Base-by-base conservation (phyloP, 2,113 vertebrate genomes). In the Scomber japonicus region DNA sequence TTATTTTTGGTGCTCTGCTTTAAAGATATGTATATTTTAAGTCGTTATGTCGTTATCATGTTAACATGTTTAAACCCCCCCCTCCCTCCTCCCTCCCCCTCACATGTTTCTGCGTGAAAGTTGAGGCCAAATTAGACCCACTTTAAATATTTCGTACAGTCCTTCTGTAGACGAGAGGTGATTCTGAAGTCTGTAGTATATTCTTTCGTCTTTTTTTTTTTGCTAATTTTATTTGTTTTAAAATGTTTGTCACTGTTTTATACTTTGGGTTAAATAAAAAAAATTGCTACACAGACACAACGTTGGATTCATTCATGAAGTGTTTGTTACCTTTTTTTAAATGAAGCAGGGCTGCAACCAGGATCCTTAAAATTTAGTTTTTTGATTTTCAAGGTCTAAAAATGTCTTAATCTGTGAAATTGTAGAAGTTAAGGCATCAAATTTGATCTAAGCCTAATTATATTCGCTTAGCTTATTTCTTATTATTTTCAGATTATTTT, bases 241-340 rank as follows among this genome's bases (percentile, higher is more conserved):
- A 8, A 45, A 24, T 63, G 56, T 85, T 50, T 86, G 63, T 72
- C 59, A 56, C 72, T 78, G 75, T 88, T 92, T 88, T 92, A 67
- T 92, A 92, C 85, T 83, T 61, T 86, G 54, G 13, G 67, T 88
- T 84, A 12, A 90, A 81, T 83, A 90, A 82, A 77, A 48, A 81
- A 78, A 86, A 76, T 55, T 57, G n/a, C 11, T 24, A 59, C 46
- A 65, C 27, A 61, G 31, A 81, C 4, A 81, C 4, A n/a, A 49
- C 57, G 63, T 16, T 35, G 14, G 30, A 35, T 17, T 88, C 27
- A 12, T 45, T 21, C 2, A 56, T 80, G 11, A 64, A 44, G 51
- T n/a, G n/a, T n/a, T n/a, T n/a, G n/a, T n/a, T n/a, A n/a, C n/a
- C n/a, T n/a, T n/a, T n/a, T n/a, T n/a, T n/a, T n/a, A n/a, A n/a